Conservation (phyloP, 37 sponge, comb jelly and placozoan genomes). For the Haliclona indistincta region DNA sequence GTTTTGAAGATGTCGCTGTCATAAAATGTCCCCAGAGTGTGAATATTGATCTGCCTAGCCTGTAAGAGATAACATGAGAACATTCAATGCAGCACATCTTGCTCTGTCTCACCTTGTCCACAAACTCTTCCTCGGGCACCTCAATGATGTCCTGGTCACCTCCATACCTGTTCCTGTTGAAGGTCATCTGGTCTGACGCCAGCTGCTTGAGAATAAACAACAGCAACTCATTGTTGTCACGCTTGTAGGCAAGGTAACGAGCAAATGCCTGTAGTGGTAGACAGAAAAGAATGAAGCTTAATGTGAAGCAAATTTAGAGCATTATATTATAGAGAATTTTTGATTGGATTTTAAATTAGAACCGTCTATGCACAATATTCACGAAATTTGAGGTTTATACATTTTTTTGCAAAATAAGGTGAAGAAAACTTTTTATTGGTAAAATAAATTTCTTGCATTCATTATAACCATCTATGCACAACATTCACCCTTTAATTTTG, state of each 20-base stretch:
- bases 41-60: slow-evolving; percentile 91
- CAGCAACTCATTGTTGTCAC: slow-evolving; percentile 97
- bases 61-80: slow-evolving; percentile 4
- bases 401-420: too few relatives aligned
- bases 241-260: slow-evolving; percentile 88
- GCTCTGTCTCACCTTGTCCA: slow-evolving; percentile 68
- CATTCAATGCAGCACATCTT: not conserved
- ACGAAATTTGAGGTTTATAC: too few relatives aligned
- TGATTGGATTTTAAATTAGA: too few relatives aligned
- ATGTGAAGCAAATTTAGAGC: not conserved
- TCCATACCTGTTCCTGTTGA: slow-evolving; percentile 87
- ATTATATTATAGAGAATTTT: too few relatives aligned
- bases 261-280: slow-evolving; percentile 99
- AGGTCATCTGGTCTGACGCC: slow-evolving; percentile 85
- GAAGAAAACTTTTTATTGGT: too few relatives aligned
- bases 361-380: too few relatives aligned
- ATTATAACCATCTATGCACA: too few relatives aligned
- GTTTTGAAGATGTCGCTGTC: slow-evolving; percentile 76
- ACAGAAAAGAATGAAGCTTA: too few relatives aligned
- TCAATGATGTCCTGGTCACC: slow-evolving; percentile 84
- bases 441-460: too few relatives aligned
- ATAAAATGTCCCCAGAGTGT: too few relatives aligned
- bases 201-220: slow-evolving; percentile 95
- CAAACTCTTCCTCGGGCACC: slow-evolving; percentile 92
- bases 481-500: too few relatives aligned